Base-by-base conservation (phyloP, 2,888 invertebrate genomes). In the Thecophora atra region DNA sequence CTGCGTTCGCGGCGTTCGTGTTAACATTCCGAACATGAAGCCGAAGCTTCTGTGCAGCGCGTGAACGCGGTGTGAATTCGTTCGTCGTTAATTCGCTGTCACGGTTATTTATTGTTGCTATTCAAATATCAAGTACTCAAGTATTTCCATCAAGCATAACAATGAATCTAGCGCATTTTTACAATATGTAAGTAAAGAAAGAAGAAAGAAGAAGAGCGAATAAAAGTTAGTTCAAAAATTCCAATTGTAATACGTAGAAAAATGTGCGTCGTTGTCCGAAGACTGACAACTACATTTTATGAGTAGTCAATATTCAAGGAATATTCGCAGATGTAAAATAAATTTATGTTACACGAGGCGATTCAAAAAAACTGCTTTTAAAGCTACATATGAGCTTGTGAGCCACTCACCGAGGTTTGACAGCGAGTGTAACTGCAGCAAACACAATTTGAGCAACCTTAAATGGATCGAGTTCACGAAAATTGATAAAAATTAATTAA, bases 111-210 rank as follows among this genome's bases (percentile, higher is more conserved):
- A 15, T 19, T 63, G 5, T 63, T 52, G 24, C 30, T 65, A 65
- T 54, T 68, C 58, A 68, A 68, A 68, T 68, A 68, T 68, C 68
- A 68, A 68, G 42, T 58, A 47, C 47, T 47, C 47, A n/a, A n/a
- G 42, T 19, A 68, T 56, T 30, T 28, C 19, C n/a, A 69, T 60
- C 69, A 21, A 63, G 62, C 70, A 62, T 26, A 42, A 70, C 70
- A 47, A 70, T 70, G 70, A 70, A 70, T 62, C 63, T 52, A 63
- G 70, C 70, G 70, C 62, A 70, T 30, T 70, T 70, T 52, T 70
- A 63, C 63, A 63, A 52, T 52, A 52, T 70, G 70, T 70, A 63
- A 70, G 70, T 62, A 62, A 8, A 63, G 17, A 64, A 44, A 17
- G 47, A 19, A 64, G 24, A 64, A 64, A 26, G n/a, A 47, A 30